A percentile compares a stretch with the other conserved stretches of the same genome.
Conservation (phyloP, 35 echinoderm and acorn worm genomes). For the Apostichopus parvimensis region DNA sequence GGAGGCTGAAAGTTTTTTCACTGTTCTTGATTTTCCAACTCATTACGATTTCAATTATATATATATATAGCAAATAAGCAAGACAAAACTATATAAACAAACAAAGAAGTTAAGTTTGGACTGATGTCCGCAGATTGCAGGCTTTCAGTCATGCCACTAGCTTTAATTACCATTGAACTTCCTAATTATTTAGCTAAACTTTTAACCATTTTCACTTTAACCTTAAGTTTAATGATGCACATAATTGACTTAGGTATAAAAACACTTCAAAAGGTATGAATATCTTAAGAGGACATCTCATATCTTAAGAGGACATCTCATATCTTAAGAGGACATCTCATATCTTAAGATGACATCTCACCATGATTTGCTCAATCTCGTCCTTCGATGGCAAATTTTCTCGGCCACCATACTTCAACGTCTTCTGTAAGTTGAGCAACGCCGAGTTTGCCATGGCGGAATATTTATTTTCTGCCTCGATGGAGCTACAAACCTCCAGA, state of each 20-base stretch:
- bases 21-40: no score
- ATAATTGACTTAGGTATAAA: no score
- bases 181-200: neutral
- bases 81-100: neutral
- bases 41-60: no score
- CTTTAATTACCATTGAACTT: no score
- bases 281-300: slow-evolving; percentile 29
- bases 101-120: no score
- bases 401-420: slow-evolving; percentile 68
- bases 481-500: slow-evolving; percentile 48
- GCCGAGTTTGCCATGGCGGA: slow-evolving; percentile 66
- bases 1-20: no score
- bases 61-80: no score
- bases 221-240: no score
- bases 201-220: neutral
- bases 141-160: no score
- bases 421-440: slow-evolving; percentile 73
- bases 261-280: neutral
- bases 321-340: slow-evolving; percentile 29
- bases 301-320: slow-evolving; percentile 29
- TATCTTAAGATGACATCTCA: slow-evolving; percentile 26
- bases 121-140: no score
- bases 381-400: slow-evolving; percentile 57
- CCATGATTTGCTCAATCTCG: slow-evolving; percentile 70
- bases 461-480: slow-evolving; percentile 67